Evolutionary conservation across 1,140 invertebrate species (phyloP), one percentile per base, ranked within the genome.

Genomic region (Littorina saxatilis): DNA sequence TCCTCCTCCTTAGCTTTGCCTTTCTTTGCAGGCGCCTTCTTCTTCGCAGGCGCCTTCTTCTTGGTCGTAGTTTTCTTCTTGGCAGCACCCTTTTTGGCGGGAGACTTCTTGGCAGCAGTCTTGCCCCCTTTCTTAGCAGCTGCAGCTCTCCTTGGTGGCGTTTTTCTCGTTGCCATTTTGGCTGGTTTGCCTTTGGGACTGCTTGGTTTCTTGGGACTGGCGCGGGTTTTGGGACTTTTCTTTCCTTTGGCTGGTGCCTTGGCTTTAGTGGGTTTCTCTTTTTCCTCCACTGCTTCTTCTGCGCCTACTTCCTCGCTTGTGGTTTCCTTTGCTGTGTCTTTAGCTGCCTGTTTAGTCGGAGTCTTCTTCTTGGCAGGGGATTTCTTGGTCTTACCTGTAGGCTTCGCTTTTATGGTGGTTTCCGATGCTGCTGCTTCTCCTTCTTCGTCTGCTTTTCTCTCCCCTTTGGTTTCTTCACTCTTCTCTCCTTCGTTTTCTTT

Each of bases 141-240:
- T n/a, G 74, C 76, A 80, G 78, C 81, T 81, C 82, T 82, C n/a
- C 81, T 29, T 29, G 66, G 81, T 55, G 80, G 58, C 52, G 81
- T 81, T 79, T 85, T 76, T 50, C 79, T 81, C 63, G 79, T 78
- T n/a, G 76, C 55, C 17, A 63, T 68, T 81, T 82, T 82, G 32
- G 84, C 74, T 13, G 78, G 81, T 78, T 84, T 87, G 5, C 80
- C 81, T 82, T 87, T 87, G 40, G 86, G 87, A 68, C 73, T 76
- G 29, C 55, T 82, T 13, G 74, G 80, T n/a, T 68, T 77, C 74
- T 76, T 77, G 55, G 73, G 73, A 68, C 61, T 75, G 63, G 40
- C 75, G n/a, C 73, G 80, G 15, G 80, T 76, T 70, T 82, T 82
- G 27, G 80, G 80, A 72, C 58, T 66, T 77, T 86, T 78, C 76